Evolutionary conservation across 2,113 vertebrate species (phyloP).

Genomic region (Actinemys pallida): DNA sequence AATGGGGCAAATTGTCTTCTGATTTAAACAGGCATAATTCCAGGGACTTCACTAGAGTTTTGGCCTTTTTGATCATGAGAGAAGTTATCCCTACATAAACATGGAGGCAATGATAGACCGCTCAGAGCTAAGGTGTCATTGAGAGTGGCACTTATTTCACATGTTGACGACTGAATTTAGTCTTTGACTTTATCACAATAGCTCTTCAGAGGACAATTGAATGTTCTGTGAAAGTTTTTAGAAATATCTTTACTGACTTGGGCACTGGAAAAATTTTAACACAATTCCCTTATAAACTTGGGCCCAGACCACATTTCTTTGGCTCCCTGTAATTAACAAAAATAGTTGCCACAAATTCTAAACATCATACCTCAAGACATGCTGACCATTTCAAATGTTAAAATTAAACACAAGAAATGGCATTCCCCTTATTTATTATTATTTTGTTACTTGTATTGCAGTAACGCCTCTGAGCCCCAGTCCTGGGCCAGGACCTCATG

Average conservation of each 20-base stretch:
- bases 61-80: neutral
- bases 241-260: neutral
- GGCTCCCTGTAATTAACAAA: neutral
- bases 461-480: neutral
- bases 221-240: too few species aligned
- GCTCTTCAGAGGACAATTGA: too few species aligned
- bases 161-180: too few species aligned
- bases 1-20: neutral
- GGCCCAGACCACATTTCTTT: neutral
- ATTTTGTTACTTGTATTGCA: neutral
- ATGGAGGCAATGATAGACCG: neutral
- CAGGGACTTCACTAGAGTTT: neutral
- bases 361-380: neutral
- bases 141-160: too few species aligned
- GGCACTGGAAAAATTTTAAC: neutral
- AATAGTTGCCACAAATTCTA: neutral
- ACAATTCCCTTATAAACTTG: neutral
- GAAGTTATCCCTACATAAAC: neutral
- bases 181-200: too few species aligned
- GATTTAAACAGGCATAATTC: neutral
- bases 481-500: neutral
- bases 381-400: neutral
- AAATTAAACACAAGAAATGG: neutral
- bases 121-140: neutral
- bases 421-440: neutral